Conservation (phyloP, 2,888 invertebrate species). For the Amiota communis region DNA sequence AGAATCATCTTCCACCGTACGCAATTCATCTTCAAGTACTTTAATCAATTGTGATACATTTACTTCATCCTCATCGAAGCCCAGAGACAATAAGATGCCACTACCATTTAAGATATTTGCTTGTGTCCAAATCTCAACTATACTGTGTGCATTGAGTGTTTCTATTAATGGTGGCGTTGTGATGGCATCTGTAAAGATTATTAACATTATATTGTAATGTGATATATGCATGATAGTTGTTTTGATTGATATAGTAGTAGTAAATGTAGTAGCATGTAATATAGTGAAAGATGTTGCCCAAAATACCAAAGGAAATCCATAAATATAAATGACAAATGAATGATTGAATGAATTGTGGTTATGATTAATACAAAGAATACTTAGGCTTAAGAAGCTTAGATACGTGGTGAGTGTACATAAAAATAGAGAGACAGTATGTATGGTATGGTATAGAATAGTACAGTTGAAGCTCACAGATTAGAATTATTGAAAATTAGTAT, state of each 20-base stretch:
- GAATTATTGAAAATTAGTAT: no score
- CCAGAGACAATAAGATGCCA: slow-evolving; percentile 79
- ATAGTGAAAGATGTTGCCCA: slow-evolving; percentile 44
- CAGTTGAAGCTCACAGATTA: no score
- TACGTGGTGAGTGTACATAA: no score
- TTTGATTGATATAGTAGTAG: no score
- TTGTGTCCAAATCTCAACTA: slow-evolving; percentile 83
- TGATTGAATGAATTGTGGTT: background rate
- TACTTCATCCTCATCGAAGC: slow-evolving; percentile 77
- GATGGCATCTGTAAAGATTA: slow-evolving; percentile 54
- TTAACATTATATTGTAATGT: no score
- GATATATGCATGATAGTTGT: no score
- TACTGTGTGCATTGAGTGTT: slow-evolving; percentile 74
- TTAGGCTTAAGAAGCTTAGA: no score
- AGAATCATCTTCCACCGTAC: slow-evolving; percentile 72
- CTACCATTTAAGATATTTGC: slow-evolving; percentile 80
- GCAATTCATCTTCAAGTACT: slow-evolving; percentile 81
- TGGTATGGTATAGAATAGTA: no score
- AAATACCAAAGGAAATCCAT: slow-evolving; percentile 46
- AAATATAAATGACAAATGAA: slow-evolving; percentile 6
- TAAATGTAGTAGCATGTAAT: background rate
- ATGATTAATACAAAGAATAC: no score
- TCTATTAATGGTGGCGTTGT: slow-evolving; percentile 66
- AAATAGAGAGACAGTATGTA: no score
- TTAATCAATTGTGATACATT: slow-evolving; percentile 78